These are phyloP conservation scores for Plagiodera versicolora DNA, from an alignment of 2,888 invertebrate genomes.

Conservation along the genomic window DNA sequence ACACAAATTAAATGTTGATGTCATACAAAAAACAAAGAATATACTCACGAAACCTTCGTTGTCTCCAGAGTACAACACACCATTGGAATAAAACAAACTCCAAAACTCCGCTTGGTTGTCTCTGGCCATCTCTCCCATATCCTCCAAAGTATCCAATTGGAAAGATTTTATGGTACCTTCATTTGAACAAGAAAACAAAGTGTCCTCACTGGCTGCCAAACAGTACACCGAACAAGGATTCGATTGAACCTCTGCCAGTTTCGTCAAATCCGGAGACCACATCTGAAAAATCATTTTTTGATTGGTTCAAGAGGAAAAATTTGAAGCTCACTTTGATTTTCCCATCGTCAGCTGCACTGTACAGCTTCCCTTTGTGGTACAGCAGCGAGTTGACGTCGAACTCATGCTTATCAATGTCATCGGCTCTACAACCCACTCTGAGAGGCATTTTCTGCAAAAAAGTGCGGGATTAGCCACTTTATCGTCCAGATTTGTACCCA, in stretches of 20 bases:
- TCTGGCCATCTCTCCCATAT: constrained; percentile 44
- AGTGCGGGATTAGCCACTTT: background rate
- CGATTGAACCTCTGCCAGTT: constrained; percentile 56
- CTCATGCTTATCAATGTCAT: constrained; percentile 53
- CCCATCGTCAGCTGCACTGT: constrained; percentile 58
- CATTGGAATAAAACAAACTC: constrained; percentile 50
- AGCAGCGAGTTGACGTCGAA: constrained; percentile 54
- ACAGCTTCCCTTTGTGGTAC: constrained; percentile 54
- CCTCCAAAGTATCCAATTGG: constrained; percentile 55
- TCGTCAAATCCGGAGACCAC: constrained; percentile 56
- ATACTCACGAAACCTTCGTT: constrained; percentile 63
- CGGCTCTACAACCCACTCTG: constrained; percentile 46
- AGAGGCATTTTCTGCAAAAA: constrained; percentile 41
- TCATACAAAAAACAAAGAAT: background rate
- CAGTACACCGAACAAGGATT: constrained; percentile 65
- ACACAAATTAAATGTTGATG: no score
- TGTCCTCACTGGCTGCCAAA: constrained; percentile 58
- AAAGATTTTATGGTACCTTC: constrained; percentile 66
- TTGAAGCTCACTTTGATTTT: constrained; percentile 57
- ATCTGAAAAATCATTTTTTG: constrained; percentile 46
- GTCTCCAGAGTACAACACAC: constrained; percentile 63
- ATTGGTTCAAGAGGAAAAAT: no score
- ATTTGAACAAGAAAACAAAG: constrained; percentile 65
- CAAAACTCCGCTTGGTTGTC: constrained; percentile 55
- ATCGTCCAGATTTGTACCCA: background rate